These are phyloP conservation scores for Spea multiplicata DNA, from an alignment of 2,113 vertebrate genomes.

Conservation along the genomic window DNA sequence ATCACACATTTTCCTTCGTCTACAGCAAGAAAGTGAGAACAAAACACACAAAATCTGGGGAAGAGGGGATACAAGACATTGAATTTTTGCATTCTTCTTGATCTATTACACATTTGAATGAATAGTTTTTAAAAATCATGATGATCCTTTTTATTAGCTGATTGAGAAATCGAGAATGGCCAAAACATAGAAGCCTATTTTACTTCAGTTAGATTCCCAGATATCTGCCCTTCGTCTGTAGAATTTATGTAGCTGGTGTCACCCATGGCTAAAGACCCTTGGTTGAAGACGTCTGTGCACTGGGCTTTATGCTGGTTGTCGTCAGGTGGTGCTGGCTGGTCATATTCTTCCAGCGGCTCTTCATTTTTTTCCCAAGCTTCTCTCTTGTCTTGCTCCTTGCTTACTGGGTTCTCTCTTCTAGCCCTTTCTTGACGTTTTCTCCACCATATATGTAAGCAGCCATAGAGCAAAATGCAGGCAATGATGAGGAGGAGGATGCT, in stretches of 20 bases:
- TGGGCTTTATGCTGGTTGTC: slow-evolving; percentile 49
- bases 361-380: slow-evolving; percentile 17
- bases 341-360: fast-evolving
- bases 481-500: slow-evolving; percentile 76
- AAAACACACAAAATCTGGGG: too few relatives aligned
- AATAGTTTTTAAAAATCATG: too few relatives aligned
- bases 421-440: slow-evolving; percentile 48
- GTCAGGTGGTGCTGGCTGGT: slow-evolving; percentile 10
- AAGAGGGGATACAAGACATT: too few relatives aligned
- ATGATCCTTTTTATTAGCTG: too few relatives aligned
- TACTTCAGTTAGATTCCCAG: slow-evolving; percentile 21
- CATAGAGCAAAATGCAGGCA: slow-evolving; percentile 69
- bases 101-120: too few relatives aligned
- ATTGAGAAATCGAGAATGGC: too few relatives aligned
- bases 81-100: too few relatives aligned
- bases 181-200: slow-evolving; percentile 19
- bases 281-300: slow-evolving; percentile 49
- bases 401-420: neutral
- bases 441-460: slow-evolving; percentile 73
- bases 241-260: slow-evolving; percentile 44
- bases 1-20: too few relatives aligned
- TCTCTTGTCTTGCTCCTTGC: neutral
- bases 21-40: too few relatives aligned
- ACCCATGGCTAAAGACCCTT: slow-evolving; percentile 56
- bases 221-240: slow-evolving; percentile 56